Percentiles rank a stretch among this genome's conserved stretches.
These are phyloP conservation scores for Lamellibrachia columna DNA, from an alignment of 2,888 invertebrate genomes.

Conservation along the genomic window DNA sequence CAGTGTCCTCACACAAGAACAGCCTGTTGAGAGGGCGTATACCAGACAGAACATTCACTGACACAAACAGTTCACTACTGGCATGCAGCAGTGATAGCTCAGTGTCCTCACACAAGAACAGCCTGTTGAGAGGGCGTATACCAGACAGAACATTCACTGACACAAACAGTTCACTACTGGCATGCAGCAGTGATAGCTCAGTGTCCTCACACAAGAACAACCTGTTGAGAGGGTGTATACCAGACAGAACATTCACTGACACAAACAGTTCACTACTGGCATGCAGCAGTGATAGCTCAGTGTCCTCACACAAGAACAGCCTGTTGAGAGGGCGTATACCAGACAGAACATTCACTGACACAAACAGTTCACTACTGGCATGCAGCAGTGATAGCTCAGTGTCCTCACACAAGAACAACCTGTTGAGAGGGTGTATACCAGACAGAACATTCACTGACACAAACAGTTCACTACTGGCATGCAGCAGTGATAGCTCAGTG, in stretches of 20 bases:
- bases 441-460: background rate
- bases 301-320: background rate
- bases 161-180: background rate
- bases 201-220: background rate
- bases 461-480: background rate
- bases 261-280: background rate
- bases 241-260: background rate
- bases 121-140: background rate
- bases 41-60: background rate
- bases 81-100: too few relatives aligned
- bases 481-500: too few relatives aligned
- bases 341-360: background rate
- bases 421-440: background rate
- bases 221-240: background rate
- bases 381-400: too few relatives aligned
- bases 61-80: background rate
- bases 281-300: too few relatives aligned
- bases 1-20: background rate
- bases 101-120: background rate
- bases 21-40: background rate
- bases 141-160: background rate
- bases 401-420: background rate
- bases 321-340: background rate
- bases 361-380: background rate
- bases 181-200: too few relatives aligned